Percentiles rank a stretch among this genome's conserved stretches.
phyloP scores from a whole-genome alignment of 2,113 vertebrate genomes.

The Hiodon tergisus region DNA sequence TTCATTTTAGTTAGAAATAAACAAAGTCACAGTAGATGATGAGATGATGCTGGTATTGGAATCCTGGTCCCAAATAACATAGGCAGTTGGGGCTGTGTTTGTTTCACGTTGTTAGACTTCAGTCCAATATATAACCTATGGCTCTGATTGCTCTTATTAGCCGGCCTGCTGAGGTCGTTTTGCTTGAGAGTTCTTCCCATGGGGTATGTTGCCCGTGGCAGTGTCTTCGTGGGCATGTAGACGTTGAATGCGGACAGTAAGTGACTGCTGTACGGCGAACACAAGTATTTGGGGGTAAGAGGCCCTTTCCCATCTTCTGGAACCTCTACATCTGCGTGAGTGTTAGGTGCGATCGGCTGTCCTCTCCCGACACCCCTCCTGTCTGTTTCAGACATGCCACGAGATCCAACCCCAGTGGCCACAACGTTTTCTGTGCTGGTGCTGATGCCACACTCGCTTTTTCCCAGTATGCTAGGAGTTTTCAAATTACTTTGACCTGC shows the following conservation, averaged over 20 bases:
- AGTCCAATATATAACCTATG: conserved; percentile 15
- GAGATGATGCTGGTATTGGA: conserved; percentile 41
- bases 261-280: conserved; percentile 38
- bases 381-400: conserved; percentile 11
- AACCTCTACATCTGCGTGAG: conserved; percentile 8
- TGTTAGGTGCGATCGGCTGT: conserved; percentile 22
- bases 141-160: conserved; percentile 13
- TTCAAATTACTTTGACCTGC: conserved; percentile 15
- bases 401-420: conserved; percentile 7
- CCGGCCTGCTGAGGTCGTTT: conserved; percentile 22
- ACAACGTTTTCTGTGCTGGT: conserved; percentile 4
- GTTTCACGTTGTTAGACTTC: conserved; percentile 33
- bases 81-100: conserved; percentile 38
- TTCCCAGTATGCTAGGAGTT: conserved; percentile 15
- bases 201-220: conserved; percentile 22
- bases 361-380: conserved; percentile 12
- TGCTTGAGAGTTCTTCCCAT: conserved; percentile 44
- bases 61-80: conserved; percentile 52
- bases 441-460: conserved; percentile 8
- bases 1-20: conserved; percentile 7
- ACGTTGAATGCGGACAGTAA: conserved; percentile 27
- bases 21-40: conserved; percentile 47
- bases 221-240: conserved; percentile 32
- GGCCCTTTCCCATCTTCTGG: conserved; percentile 15
- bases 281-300: conserved; percentile 29